Conservation (phyloP, 2,797 vertebrate species). For the Coranthus polyacanthus region DNA sequence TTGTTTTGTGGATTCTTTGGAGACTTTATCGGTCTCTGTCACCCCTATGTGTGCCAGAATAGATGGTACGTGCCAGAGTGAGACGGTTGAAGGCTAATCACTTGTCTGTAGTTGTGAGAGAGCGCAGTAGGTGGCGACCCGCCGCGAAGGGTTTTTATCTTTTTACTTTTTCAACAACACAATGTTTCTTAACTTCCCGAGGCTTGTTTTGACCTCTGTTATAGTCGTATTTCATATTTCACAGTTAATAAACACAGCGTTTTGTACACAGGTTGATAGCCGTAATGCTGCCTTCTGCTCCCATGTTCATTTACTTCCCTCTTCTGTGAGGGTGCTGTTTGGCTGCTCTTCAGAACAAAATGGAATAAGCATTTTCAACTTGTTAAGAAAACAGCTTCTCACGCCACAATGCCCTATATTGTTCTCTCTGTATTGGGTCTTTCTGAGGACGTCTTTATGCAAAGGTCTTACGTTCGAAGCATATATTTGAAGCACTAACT, state of each 20-base stretch:
- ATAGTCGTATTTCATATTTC: no score
- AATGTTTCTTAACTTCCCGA: not conserved
- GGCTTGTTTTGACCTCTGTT: no score
- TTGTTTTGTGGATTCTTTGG: not conserved
- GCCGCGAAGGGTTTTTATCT: not conserved
- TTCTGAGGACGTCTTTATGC: not conserved
- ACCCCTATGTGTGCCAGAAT: not conserved
- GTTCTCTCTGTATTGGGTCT: not conserved
- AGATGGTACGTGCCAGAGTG: slow-evolving; percentile 1
- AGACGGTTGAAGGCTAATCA: not conserved
- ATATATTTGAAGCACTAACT: not conserved
- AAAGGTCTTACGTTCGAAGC: not conserved
- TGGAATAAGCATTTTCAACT: not conserved
- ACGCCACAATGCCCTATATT: not conserved
- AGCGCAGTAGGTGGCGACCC: not conserved
- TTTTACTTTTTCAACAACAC: not conserved
- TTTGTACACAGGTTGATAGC: no score
- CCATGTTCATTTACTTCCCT: no score
- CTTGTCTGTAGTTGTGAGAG: not conserved
- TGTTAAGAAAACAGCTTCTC: not conserved
- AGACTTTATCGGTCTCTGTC: not conserved
- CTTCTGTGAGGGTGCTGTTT: no score
- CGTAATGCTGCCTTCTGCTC: not conserved
- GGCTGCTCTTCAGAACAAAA: no score
- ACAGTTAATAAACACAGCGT: no score